Base-by-base conservation (phyloP, 37 sponge, comb jelly and placozoan genomes). In the Tethya wilhelma region DNA sequence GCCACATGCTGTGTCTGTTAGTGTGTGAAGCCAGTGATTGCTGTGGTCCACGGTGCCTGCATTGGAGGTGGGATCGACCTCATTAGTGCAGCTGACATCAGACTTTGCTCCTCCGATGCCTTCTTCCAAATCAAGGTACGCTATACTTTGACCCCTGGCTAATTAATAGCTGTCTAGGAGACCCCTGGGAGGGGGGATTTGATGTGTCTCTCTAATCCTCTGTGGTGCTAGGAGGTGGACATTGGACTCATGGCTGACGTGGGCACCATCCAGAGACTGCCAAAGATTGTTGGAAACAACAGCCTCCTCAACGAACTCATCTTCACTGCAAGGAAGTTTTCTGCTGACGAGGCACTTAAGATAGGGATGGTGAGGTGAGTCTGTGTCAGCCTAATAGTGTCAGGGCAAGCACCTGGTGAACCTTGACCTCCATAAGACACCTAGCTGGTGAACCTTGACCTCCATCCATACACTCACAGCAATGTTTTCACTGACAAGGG, bases 41-140 rank as follows among this genome's bases (percentile, higher is more conserved):
- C 88, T 0, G 93, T 87, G n/a, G 73, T 98, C 19, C 98, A 98
- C 46, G 74, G 81, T 23, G 92, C 89, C 0, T 98, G 98, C 89
- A 75, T 98, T 26, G 98, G 98, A 4, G 98, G 94, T 62, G 98
- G 93, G n/a, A 84, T 98, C 22, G 96, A 98, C 74, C 58, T 98
- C 84, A 86, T 93, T 4, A 81, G 85, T 1, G 91, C 94, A 6
- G 85, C 90, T 77, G 98, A 98, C 46, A 86, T 98, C 40, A 38
- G 98, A 37, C 78, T 88, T 32, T 84, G 86, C 64, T 73, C 83
- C 23, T 20, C 11, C 36, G 96, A 98, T 62, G 79, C 92, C 6
- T 90, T 49, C 60, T 90, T 95, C 80, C 96, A 95, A 71, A 90
- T 98, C 33, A 98, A 98, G 91, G 91, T 90, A 69, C 22, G 63